A percentile compares a stretch with the other conserved stretches of the same genome.
phyloP scores from a whole-genome alignment of 2,888 invertebrate genomes.

The Coleophora deauratella region DNA sequence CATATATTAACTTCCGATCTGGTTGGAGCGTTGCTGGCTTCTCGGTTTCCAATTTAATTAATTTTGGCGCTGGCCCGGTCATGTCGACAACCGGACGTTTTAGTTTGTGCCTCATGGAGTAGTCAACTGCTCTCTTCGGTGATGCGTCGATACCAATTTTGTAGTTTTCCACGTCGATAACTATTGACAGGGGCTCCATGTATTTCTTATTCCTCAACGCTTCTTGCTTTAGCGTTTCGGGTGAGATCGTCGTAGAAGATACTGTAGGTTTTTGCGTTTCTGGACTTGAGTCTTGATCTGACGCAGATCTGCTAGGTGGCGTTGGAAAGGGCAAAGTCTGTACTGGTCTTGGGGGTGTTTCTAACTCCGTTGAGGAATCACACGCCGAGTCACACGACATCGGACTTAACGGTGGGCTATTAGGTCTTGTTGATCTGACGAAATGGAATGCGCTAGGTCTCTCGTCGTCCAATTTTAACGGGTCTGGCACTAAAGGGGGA shows the following conservation, averaged over 20 bases:
- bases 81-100: conserved; percentile 47
- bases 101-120: conserved; percentile 55
- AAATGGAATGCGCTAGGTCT: conserved; percentile 62
- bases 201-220: conserved; percentile 44
- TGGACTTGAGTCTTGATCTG: conserved; percentile 68
- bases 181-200: conserved; percentile 64
- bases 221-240: conserved; percentile 52
- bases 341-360: conserved; percentile 66
- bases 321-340: conserved; percentile 68
- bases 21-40: conserved; percentile 20
- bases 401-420: conserved; percentile 82
- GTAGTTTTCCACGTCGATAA: conserved; percentile 66
- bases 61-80: conserved; percentile 44
- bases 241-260: conserved; percentile 70
- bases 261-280: conserved; percentile 67
- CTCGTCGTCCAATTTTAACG: conserved; percentile 55
- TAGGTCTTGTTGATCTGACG: conserved; percentile 53
- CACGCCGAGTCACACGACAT: conserved; percentile 80
- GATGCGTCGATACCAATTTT: conserved; percentile 66
- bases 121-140: conserved; percentile 64
- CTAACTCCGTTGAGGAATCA: conserved; percentile 72
- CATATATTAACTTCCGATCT: neutral
- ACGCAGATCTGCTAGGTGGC: conserved; percentile 75
- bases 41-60: conserved; percentile 37
- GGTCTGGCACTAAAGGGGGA: conserved; percentile 75